A percentile compares a stretch with the other conserved stretches of the same genome.
phyloP scores from a whole-genome alignment of 2,113 vertebrate genomes.

The Pantherophis guttatus region DNA sequence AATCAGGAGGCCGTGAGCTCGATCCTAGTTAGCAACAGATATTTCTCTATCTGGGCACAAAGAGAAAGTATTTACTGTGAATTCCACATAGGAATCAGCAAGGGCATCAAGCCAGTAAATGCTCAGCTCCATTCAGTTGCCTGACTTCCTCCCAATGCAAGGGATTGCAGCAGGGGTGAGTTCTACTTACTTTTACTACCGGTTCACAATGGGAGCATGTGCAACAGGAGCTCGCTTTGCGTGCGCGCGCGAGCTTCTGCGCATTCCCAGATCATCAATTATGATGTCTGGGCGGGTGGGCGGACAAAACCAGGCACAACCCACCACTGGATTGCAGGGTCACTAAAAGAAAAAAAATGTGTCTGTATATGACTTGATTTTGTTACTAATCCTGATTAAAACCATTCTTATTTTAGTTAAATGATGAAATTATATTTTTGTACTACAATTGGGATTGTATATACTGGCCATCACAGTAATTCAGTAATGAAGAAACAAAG shows the following conservation, averaged over 20 bases:
- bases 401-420: background rate
- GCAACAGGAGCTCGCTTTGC: too few relatives aligned
- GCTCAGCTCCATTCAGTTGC: background rate
- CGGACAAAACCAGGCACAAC: too few relatives aligned
- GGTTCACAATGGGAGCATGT: too few relatives aligned
- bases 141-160: background rate
- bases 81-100: background rate
- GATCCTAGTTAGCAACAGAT: background rate
- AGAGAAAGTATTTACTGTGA: background rate
- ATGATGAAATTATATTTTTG: background rate
- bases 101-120: background rate
- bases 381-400: background rate
- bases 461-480: background rate
- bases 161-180: background rate
- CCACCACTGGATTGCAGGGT: background rate
- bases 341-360: background rate
- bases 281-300: too few relatives aligned
- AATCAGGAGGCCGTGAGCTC: background rate
- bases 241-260: too few relatives aligned
- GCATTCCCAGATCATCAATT: too few relatives aligned
- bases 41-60: background rate
- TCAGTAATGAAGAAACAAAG: background rate
- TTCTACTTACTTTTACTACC: too few relatives aligned
- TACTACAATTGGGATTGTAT: background rate
- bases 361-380: background rate